Evolutionary conservation across 2,797 vertebrate genomes (phyloP), one percentile per base, ranked within the genome.

Genomic region (Paratrypauchen microcephalus): DNA sequence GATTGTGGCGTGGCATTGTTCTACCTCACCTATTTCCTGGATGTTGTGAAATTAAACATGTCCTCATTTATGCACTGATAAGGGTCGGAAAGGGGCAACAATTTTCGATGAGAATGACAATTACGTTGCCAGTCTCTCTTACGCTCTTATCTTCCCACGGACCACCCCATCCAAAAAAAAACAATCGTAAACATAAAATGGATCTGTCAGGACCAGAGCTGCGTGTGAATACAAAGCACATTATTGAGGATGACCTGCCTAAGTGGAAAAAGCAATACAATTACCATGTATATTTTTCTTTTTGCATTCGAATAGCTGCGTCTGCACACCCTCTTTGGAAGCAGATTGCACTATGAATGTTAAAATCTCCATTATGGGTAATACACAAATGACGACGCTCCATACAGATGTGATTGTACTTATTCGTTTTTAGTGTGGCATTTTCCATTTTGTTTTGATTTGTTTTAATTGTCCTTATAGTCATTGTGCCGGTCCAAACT

Each of bases 151-250:
- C 86, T 83, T 77, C 73, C 75, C 77, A 75, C 75, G 0, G 11
- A 81, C 77, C 65, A n/a, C n/a, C n/a, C n/a, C n/a, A n/a, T n/a
- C n/a, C n/a, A 74, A 75, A 72, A 77, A 77, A 72, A 84, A 86
- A 87, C 77, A 91, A 75, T 70, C 24, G 32, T 6, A 36, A 36
- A 36, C 64, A 66, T 81, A 84, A 86, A 87, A 82, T 81, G 64
- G 67, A 89, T 87, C 84, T 73, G 70, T 45, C 4, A 28, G 75
- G 81, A 80, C 74, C 78, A 83, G 75, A 32, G 4, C 73, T 71
- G 76, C 72, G 65, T 82, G 85, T 90, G 89, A 91, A 91, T 91
- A 87, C 73, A 78, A 82, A 91, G 72, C 85, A 54, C 69, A 68
- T 83, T 82, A 75, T 85, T 80, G 76, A 52, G 60, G 65, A 73